These are phyloP conservation scores for Neomorphus geoffroyi DNA, from an alignment of 2,797 vertebrate genomes.

Conservation along the genomic window DNA sequence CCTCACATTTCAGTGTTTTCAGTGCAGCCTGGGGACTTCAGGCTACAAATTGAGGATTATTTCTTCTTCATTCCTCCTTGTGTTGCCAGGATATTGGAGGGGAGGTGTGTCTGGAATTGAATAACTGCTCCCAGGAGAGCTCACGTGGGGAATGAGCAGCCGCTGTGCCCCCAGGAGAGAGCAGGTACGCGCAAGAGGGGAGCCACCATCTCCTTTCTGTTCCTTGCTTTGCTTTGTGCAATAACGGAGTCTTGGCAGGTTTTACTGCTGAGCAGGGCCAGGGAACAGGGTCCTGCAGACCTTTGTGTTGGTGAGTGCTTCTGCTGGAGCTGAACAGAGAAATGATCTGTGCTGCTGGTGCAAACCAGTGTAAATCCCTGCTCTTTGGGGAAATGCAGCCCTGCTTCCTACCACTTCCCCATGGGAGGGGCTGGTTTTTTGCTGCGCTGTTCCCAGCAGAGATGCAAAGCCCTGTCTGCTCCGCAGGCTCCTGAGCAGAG, in stretches of 20 bases:
- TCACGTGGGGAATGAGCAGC: neutral
- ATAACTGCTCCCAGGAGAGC: neutral
- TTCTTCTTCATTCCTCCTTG: neutral
- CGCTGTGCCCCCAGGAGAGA: neutral
- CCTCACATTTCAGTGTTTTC: neutral
- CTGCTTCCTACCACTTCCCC: neutral
- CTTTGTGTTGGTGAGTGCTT: fast-evolving
- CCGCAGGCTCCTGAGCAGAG: neutral
- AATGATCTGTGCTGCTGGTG: neutral
- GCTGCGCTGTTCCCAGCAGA: neutral
- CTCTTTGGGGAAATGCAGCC: neutral
- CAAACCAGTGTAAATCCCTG: neutral
- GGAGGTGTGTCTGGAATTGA: neutral
- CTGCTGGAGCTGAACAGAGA: neutral
- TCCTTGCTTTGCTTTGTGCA: neutral
- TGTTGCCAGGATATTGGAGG: neutral
- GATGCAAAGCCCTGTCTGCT: neutral
- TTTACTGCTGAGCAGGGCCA: neutral
- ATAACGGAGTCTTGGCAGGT: neutral
- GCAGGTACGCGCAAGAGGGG: neutral
- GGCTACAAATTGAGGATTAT: neutral
- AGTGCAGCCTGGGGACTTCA: neutral
- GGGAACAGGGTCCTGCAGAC: neutral
- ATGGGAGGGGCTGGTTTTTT: neutral
- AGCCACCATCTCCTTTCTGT: neutral